A percentile compares a stretch with the other conserved stretches of the same genome.
Conservation (phyloP, 2,888 invertebrate species). For the Pterobdella sp. region DNA sequence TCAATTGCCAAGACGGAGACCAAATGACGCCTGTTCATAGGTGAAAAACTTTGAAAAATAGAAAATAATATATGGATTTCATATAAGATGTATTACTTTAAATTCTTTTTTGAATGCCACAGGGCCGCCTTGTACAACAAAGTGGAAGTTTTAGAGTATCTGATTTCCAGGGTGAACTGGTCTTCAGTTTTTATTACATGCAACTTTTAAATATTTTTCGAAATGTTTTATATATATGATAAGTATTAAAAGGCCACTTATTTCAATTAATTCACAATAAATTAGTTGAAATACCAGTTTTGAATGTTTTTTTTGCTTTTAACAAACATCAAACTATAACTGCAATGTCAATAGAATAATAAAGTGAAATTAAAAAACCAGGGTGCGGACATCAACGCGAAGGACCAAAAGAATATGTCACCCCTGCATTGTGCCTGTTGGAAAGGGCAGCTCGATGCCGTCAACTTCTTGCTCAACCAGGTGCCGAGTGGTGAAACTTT, state of each 20-base stretch:
- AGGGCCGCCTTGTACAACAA: constrained; percentile 40
- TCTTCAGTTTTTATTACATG: too few relatives aligned
- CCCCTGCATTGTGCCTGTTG: constrained; percentile 39
- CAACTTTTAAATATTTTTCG: too few relatives aligned
- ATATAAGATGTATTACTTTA: background rate
- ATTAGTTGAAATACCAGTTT: too few relatives aligned
- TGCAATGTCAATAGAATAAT: too few relatives aligned
- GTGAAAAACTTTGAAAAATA: constrained; percentile 29
- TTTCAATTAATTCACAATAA: too few relatives aligned
- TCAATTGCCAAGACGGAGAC: constrained; percentile 36
- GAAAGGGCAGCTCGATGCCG: constrained; percentile 40
- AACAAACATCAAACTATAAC: too few relatives aligned
- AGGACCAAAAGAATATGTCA: constrained; percentile 38
- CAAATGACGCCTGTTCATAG: constrained; percentile 39
- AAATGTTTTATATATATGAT: too few relatives aligned
- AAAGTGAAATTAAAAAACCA: constrained; percentile 18
- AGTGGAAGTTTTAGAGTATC: constrained; percentile 37
- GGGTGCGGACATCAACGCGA: constrained; percentile 38
- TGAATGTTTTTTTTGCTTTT: too few relatives aligned
- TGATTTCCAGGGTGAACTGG: constrained; percentile 35
- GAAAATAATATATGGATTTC: background rate
- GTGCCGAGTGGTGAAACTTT: too few relatives aligned
- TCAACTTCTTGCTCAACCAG: constrained; percentile 35
- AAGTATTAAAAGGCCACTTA: too few relatives aligned
- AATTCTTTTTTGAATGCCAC: background rate